Percentiles rank a stretch among this genome's conserved stretches.
Evolutionary conservation across 2,113 vertebrate genomes (phyloP).

Genomic region (Ariopsis seemanni): DNA sequence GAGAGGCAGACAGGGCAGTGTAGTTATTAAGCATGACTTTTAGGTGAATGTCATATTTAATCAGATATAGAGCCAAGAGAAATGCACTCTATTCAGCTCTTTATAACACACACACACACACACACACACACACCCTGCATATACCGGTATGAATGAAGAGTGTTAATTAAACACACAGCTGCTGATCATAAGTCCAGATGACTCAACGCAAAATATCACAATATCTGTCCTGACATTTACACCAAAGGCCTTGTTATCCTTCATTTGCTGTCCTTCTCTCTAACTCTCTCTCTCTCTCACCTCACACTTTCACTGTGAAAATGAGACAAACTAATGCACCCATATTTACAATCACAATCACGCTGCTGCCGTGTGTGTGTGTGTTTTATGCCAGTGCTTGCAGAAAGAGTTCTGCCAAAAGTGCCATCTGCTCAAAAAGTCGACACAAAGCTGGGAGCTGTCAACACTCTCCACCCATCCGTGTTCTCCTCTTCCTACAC

Average conservation of each 20-base stretch:
- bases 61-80: constrained; percentile 57
- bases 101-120: constrained; percentile 12
- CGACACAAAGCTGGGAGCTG: constrained; percentile 27
- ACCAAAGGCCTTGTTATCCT: constrained; percentile 16
- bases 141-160: constrained; percentile 30
- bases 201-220: constrained; percentile 5
- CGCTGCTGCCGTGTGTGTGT: background rate
- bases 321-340: constrained; percentile 1
- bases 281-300: background rate
- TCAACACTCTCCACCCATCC: constrained; percentile 42
- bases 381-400: constrained; percentile 56
- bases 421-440: constrained; percentile 71
- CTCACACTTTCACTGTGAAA: background rate
- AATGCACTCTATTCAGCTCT: constrained; percentile 51
- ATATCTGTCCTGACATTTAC: constrained; percentile 23
- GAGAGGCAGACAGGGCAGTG: constrained; percentile 59
- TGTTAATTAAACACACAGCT: constrained; percentile 27
- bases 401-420: constrained; percentile 64
- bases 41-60: constrained; percentile 69
- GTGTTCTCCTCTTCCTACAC: constrained; percentile 16
- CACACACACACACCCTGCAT: constrained; percentile 11
- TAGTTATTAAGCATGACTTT: constrained; percentile 69
- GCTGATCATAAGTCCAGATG: constrained; percentile 19
- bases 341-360: constrained; percentile 25
- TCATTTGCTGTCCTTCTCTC: no score